These are phyloP conservation scores for Stegana nigrithorax DNA, from an alignment of 2,888 invertebrate species.

Conservation along the genomic window DNA sequence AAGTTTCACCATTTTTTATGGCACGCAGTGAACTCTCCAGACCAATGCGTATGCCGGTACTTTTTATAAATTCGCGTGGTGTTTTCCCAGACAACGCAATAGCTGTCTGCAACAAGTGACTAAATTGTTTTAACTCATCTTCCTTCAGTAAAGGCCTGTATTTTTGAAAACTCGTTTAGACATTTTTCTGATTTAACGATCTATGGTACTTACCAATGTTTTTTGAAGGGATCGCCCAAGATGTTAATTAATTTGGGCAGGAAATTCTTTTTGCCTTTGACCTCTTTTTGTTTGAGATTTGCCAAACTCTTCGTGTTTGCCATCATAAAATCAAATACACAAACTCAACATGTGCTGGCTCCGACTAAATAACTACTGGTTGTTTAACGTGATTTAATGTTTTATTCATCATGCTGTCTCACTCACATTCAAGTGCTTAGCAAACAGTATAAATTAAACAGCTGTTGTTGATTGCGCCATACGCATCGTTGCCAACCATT, in stretches of 20 bases:
- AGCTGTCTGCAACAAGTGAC: slow-evolving; percentile 33
- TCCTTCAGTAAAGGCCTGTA: slow-evolving; percentile 48
- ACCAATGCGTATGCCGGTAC: slow-evolving; percentile 45
- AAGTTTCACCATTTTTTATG: slow-evolving; percentile 46
- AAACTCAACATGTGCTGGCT: too few species aligned
- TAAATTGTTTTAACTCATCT: slow-evolving; percentile 39
- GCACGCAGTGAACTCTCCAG: slow-evolving; percentile 53
- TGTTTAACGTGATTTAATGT: too few species aligned
- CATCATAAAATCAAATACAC: not conserved
- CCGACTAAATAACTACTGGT: too few species aligned
- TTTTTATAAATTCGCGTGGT: slow-evolving; percentile 38
- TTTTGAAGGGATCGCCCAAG: slow-evolving; percentile 54
- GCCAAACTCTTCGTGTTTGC: slow-evolving; percentile 45
- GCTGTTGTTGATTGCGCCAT: not conserved
- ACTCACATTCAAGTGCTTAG: not conserved
- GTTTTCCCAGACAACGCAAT: slow-evolving; percentile 25
- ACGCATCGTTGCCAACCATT: not conserved
- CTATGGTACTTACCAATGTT: slow-evolving; percentile 38
- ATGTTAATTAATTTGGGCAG: slow-evolving; percentile 57
- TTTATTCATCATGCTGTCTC: too few species aligned
- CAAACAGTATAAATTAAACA: not conserved
- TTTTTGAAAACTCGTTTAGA: not conserved
- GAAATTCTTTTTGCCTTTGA: slow-evolving; percentile 51
- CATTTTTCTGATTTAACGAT: not conserved
- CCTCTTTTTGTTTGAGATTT: slow-evolving; percentile 46